Percentiles rank a stretch among this genome's conserved stretches.
Conservation (phyloP, 2,113 vertebrate genomes). For the Brachypodius melanocephalos region DNA sequence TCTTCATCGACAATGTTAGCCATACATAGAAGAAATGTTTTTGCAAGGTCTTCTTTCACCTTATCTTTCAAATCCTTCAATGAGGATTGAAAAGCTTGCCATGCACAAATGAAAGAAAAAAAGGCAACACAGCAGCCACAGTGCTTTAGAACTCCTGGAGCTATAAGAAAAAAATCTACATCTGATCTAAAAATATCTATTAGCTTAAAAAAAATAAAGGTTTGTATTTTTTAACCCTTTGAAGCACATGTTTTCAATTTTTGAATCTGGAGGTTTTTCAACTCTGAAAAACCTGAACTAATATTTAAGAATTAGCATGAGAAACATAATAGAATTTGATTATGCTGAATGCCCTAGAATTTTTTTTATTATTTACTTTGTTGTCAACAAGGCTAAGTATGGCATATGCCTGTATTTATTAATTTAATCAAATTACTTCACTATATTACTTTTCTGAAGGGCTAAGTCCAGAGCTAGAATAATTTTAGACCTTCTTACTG, state of each 20-base stretch:
- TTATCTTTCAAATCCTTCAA: slow-evolving; percentile 7
- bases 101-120: background rate
- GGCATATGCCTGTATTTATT: background rate
- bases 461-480: background rate
- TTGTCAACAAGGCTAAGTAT: background rate
- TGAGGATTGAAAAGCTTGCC: background rate
- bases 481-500: background rate
- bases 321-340: background rate
- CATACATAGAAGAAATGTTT: background rate
- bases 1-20: background rate
- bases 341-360: background rate
- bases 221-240: background rate
- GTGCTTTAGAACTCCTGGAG: background rate
- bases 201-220: background rate
- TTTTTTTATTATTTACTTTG: background rate
- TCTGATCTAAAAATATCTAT: background rate
- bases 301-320: background rate
- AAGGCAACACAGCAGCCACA: background rate
- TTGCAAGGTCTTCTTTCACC: background rate
- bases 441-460: background rate
- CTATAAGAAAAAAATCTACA: background rate
- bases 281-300: background rate
- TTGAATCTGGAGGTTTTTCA: background rate
- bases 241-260: background rate
- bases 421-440: background rate